Evolutionary conservation across 2,888 invertebrate species (phyloP), one percentile per base, ranked within the genome.

Genomic region (Augochlorella aurata): DNA sequence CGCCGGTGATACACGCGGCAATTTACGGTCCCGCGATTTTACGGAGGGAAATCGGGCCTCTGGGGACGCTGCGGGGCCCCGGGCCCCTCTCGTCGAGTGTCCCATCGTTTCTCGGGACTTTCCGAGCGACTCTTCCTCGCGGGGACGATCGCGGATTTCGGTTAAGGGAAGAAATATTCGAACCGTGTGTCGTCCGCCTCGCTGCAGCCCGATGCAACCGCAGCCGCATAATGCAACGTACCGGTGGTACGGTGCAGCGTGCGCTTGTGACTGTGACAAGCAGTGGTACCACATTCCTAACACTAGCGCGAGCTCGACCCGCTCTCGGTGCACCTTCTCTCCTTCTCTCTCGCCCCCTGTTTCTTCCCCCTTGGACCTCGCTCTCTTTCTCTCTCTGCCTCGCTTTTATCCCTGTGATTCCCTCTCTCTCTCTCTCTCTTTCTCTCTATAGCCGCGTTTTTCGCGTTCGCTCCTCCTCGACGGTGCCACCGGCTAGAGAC

Each of bases 281-380:
- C 90, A 88, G 93, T 92, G 91, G 92, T 93, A 93, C 93, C 93
- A 90, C 93, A 93, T 93, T 93, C 93, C 93, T 93, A 93, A 93
- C 93, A 93, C 93, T 91, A 92, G 90, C 92, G 87, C 88, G 85
- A 74, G 79, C 80, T 79, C 82, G 82, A 83, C 84, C 84, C 81
- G 87, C 82, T 87, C 88, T 85, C 84, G 86, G 85, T 89, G 89
- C 90, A 87, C 80, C 66, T 78, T 81, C 77, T 77, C 80, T 47
- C 14, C 52, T n/a, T 65, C 63, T 69, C 71, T 65, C 58, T 72
- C 77, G 54, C 21, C 52, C 52, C 45, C 29, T 18, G 49, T 63
- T 61, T 58, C 21, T 52, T 63, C 63, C 63, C 61, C 63, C 52
- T 65, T 38, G 10, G 58, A 54, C 12, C 24, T 24, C 58, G 58